phyloP scores from a whole-genome alignment of 2,797 vertebrate genomes.

The Rhinoraja longicauda region DNA sequence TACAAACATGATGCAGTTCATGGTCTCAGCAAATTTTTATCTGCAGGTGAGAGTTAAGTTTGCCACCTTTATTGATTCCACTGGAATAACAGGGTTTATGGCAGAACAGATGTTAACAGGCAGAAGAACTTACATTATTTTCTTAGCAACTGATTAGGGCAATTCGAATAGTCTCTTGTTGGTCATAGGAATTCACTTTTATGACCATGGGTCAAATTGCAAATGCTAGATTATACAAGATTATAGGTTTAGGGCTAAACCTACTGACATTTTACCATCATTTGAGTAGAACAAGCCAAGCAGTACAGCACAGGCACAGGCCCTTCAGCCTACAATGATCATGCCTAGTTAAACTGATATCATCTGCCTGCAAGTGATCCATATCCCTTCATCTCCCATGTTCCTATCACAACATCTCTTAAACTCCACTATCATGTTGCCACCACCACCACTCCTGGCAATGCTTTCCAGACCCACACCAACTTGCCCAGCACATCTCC shows the following conservation, averaged over 20 bases:
- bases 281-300: neutral
- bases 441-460: no score
- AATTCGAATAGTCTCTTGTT: neutral
- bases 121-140: conserved; percentile 9
- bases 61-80: neutral
- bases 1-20: neutral
- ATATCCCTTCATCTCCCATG: no score
- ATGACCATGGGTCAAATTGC: neutral
- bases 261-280: neutral
- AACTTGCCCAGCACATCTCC: no score
- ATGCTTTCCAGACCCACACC: no score
- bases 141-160: neutral
- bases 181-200: neutral
- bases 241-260: neutral
- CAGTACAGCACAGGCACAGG: no score
- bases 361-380: no score
- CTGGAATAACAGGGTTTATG: neutral
- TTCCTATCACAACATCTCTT: no score
- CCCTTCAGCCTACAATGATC: no score
- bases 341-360: no score
- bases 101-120: neutral
- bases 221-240: neutral
- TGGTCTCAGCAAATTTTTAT: neutral
- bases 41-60: neutral
- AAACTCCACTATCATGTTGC: no score